Percentiles rank a stretch among this genome's conserved stretches.
Evolutionary conservation across 2,797 vertebrate genomes (phyloP).

Genomic region (Oophaga sylvatica): DNA sequence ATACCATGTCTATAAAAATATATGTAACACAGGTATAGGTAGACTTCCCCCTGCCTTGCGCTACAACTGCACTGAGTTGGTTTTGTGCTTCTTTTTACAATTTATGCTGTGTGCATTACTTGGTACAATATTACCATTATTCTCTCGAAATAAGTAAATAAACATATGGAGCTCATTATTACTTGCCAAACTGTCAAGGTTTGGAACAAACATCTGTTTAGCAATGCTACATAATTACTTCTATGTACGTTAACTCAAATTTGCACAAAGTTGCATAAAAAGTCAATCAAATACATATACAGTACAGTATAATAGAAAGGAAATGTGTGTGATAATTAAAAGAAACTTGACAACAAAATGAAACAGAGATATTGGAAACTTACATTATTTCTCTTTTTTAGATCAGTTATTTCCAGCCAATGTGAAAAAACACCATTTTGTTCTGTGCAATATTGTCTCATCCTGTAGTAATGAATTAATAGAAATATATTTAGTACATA

Average conservation of each 20-base stretch:
- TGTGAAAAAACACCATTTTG: not conserved
- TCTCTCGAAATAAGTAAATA: not conserved
- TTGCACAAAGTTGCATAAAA: not conserved
- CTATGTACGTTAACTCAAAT: not conserved
- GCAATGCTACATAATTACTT: not conserved
- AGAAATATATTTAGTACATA: not conserved
- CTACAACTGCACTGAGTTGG: no score
- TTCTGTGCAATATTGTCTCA: not conserved
- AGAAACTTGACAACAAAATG: not conserved
- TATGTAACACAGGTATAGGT: not conserved
- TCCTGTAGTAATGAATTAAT: not conserved
- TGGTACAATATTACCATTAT: not conserved
- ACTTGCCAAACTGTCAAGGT: not conserved
- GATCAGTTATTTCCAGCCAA: not conserved
- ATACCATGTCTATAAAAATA: not conserved
- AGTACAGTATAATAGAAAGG: not conserved
- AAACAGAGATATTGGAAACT: not conserved
- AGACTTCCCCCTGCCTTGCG: no score
- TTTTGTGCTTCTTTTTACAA: not conserved
- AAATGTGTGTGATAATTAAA: not conserved
- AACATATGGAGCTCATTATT: conserved; percentile 4
- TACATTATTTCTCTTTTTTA: not conserved
- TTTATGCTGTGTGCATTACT: not conserved
- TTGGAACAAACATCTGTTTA: conserved; percentile 9
- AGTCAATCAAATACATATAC: not conserved